Conservation (phyloP, 2,113 vertebrate genomes). For the Terrapene triunguis region DNA sequence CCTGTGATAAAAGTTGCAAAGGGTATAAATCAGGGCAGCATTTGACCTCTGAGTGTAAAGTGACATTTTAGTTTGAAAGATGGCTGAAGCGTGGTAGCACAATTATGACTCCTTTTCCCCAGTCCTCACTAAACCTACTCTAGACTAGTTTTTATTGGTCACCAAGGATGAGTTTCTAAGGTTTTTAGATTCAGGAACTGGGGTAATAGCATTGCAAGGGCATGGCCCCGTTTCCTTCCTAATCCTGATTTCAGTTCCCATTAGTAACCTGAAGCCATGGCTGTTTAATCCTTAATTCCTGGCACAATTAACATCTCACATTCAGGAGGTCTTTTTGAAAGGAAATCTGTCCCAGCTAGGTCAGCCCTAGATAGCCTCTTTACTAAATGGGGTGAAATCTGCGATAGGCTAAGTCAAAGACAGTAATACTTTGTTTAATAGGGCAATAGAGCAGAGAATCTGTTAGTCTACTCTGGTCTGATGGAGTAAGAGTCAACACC, state of each 20-base stretch:
- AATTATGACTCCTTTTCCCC: conserved; percentile 59
- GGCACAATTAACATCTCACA: conserved; percentile 77
- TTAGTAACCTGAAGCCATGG: conserved; percentile 72
- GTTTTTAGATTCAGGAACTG: conserved; percentile 73
- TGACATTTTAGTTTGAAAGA: conserved; percentile 43
- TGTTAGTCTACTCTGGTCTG: background rate
- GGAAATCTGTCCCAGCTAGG: conserved; percentile 71
- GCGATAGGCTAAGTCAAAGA: conserved; percentile 23
- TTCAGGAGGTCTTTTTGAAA: conserved; percentile 69
- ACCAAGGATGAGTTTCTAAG: conserved; percentile 76
- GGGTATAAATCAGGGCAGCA: background rate
- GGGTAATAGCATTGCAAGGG: conserved; percentile 79
- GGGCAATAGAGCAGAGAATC: conserved; percentile 66
- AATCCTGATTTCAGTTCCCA: conserved; percentile 77
- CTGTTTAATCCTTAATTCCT: conserved; percentile 78
- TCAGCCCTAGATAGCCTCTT: conserved; percentile 59
- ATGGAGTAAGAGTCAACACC: conserved; percentile 5
- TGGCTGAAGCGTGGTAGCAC: conserved; percentile 47
- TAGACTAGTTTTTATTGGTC: conserved; percentile 75
- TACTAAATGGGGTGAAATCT: conserved; percentile 51
- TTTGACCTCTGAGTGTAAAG: background rate
- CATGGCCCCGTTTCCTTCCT: conserved; percentile 79
- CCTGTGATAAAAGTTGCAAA: background rate
- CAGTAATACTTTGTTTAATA: conserved; percentile 71
- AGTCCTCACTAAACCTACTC: conserved; percentile 67